phyloP scores from a whole-genome alignment of 1,140 invertebrate genomes.

The Myzus persicae region DNA sequence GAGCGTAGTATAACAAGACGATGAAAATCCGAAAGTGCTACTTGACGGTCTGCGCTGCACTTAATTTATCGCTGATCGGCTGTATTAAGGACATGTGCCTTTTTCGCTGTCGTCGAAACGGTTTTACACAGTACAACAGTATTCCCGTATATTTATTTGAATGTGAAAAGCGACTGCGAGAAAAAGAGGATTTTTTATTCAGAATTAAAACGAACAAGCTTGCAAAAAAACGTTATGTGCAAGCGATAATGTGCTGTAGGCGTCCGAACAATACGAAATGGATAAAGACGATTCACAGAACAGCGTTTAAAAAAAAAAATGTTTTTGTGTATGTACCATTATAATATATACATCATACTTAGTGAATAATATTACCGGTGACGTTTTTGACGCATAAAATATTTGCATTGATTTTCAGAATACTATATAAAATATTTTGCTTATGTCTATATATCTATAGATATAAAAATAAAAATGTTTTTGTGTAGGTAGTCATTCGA shows the following conservation, averaged over 20 bases:
- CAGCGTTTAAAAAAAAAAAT: not conserved
- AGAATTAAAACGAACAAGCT: not conserved
- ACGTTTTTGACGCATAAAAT: not conserved
- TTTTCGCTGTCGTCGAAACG: not conserved
- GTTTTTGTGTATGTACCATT: not conserved
- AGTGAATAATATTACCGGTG: not conserved
- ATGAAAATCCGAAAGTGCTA: conserved; percentile 21
- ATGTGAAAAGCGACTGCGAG: not conserved
- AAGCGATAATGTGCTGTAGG: not conserved
- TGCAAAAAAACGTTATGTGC: not conserved
- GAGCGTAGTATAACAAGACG: not conserved
- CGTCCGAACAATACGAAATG: not conserved
- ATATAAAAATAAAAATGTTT: not conserved
- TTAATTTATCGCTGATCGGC: conserved; percentile 34
- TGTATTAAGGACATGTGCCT: not conserved
- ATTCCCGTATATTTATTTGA: not conserved
- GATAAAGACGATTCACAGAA: not conserved
- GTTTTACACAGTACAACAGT: not conserved
- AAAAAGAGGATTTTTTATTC: not conserved
- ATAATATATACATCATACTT: not conserved
- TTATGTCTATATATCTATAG: not conserved
- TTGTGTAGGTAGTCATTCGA: not conserved
- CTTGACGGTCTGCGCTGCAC: not conserved
- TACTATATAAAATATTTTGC: not conserved
- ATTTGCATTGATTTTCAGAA: not conserved